A percentile compares a stretch with the other conserved stretches of the same genome.
These are phyloP conservation scores for Mionectes olivaceus DNA, from an alignment of 2,797 vertebrate species.

Conservation along the genomic window DNA sequence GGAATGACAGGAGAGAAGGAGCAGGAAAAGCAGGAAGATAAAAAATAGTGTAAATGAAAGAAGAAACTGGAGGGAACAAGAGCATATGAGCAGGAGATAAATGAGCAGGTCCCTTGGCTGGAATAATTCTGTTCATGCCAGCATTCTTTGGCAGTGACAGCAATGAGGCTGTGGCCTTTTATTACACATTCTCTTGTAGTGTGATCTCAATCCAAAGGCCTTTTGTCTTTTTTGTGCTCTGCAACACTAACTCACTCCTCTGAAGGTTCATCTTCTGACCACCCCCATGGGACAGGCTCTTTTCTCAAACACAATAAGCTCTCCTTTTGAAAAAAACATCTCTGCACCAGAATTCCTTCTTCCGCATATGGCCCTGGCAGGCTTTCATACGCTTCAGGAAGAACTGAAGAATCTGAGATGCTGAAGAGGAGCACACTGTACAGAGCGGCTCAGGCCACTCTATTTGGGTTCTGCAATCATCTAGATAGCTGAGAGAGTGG, in stretches of 20 bases:
- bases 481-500: not conserved
- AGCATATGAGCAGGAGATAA: not conserved
- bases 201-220: not conserved
- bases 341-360: not conserved
- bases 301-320: not conserved
- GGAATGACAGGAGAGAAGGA: not conserved
- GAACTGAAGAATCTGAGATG: not conserved
- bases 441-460: not conserved
- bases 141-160: conserved; percentile 13
- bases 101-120: not conserved
- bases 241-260: not conserved
- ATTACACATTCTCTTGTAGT: not conserved
- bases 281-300: not conserved
- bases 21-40: not conserved
- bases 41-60: not conserved
- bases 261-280: not conserved
- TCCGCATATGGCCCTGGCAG: not conserved
- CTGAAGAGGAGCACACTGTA: not conserved
- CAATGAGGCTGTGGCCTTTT: conserved; percentile 7
- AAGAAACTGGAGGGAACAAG: not conserved
- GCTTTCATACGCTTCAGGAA: not conserved
- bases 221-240: not conserved
- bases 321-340: not conserved
- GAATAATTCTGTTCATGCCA: not conserved
- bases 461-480: not conserved